Conservation (phyloP, 2,888 invertebrate genomes). For the Hydriomena furcata region DNA sequence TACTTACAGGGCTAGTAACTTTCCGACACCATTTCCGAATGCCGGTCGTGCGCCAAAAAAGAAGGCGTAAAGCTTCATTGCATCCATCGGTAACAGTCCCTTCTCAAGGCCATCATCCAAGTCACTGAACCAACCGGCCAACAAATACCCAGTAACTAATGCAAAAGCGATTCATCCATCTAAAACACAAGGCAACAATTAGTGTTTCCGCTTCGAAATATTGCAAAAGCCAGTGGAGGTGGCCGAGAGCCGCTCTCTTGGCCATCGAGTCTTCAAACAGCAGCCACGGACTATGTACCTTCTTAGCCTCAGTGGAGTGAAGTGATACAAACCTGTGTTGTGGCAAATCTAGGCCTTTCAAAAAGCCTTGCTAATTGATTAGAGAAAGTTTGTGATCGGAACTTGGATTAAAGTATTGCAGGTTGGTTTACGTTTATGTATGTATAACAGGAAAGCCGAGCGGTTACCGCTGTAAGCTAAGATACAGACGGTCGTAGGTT, state of each 20-base stretch:
- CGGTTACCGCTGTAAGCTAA: too few species aligned
- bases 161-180: background rate
- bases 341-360: background rate
- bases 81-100: too few species aligned
- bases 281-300: constrained; percentile 39
- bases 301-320: constrained; percentile 22
- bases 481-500: too few species aligned
- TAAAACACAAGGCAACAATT: constrained; percentile 16
- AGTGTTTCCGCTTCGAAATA: constrained; percentile 24
- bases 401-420: background rate
- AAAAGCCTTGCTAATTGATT: too few species aligned
- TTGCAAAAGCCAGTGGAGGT: constrained; percentile 46
- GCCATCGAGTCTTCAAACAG: constrained; percentile 38
- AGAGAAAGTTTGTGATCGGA: too few species aligned
- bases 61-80: too few species aligned
- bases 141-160: background rate
- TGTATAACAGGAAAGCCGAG: too few species aligned
- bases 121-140: background rate
- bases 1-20: too few species aligned
- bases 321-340: constrained; percentile 1
- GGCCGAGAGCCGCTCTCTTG: constrained; percentile 41
- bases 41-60: too few species aligned
- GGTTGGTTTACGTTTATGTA: too few species aligned
- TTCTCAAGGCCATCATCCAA: background rate
- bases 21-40: too few species aligned